These are phyloP conservation scores for Vandiemenella viatica DNA, from an alignment of 2,888 invertebrate genomes.

Conservation along the genomic window DNA sequence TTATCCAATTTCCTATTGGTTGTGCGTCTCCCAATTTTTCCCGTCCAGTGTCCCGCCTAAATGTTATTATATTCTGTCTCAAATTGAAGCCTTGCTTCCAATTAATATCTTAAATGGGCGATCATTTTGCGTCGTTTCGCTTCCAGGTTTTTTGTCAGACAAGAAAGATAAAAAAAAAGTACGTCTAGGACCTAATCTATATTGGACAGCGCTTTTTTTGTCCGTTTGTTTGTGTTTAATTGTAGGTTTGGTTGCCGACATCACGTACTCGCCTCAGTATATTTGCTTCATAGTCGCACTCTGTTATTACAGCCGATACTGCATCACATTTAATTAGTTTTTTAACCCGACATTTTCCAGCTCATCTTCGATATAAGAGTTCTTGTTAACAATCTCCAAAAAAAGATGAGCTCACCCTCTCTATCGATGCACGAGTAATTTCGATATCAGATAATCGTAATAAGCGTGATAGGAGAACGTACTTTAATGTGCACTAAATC, in stretches of 20 bases:
- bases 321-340: background rate
- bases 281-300: background rate
- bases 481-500: too few species aligned
- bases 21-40: background rate
- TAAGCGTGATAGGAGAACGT: background rate
- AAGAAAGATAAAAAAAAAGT: too few species aligned
- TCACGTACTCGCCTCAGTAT: background rate
- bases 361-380: background rate
- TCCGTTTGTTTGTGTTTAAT: background rate
- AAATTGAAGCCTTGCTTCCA: conserved; percentile 12
- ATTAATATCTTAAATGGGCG: conserved; percentile 15
- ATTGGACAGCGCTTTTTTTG: too few species aligned
- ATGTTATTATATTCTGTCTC: conserved; percentile 11
- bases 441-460: background rate
- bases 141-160: background rate
- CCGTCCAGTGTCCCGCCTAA: background rate
- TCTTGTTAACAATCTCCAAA: background rate
- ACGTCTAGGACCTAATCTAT: too few species aligned
- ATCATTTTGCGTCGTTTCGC: conserved; percentile 14
- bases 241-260: background rate
- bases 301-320: background rate
- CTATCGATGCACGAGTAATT: background rate
- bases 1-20: background rate
- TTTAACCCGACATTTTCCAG: background rate
- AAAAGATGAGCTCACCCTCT: too few species aligned